Conservation (phyloP, 30 jellyfish, hydroid and myxozoan genomes). For the Cassiopea xamachana region DNA sequence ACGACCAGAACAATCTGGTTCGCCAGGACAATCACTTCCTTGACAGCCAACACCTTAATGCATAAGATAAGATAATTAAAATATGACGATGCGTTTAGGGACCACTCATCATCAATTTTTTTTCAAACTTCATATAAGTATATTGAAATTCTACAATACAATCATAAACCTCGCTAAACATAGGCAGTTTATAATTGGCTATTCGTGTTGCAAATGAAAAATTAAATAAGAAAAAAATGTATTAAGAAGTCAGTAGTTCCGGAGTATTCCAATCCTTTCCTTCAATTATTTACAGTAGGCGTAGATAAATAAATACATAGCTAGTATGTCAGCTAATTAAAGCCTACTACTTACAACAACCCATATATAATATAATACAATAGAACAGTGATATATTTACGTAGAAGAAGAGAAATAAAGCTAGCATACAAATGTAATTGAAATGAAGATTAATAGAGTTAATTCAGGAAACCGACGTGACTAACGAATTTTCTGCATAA, state of each 20-base stretch:
- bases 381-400: too few species aligned
- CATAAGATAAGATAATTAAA: too few species aligned
- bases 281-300: neutral
- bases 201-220: neutral
- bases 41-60: conserved; percentile 70
- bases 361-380: neutral
- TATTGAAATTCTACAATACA: neutral
- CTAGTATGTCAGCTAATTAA: too few species aligned
- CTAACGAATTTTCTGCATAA: too few species aligned
- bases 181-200: neutral
- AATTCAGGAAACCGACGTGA: too few species aligned
- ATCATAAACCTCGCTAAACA: neutral
- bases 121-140: too few species aligned
- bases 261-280: too few species aligned
- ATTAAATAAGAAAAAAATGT: neutral
- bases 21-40: conserved; percentile 80
- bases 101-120: too few species aligned
- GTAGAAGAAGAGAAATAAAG: too few species aligned
- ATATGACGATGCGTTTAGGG: too few species aligned
- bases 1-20: conserved; percentile 80
- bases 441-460: too few species aligned
- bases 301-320: neutral
- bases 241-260: neutral
- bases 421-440: too few species aligned
- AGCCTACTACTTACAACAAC: neutral